Base-by-base conservation (phyloP, 1,140 invertebrate species). In the Olivierus martensii region DNA sequence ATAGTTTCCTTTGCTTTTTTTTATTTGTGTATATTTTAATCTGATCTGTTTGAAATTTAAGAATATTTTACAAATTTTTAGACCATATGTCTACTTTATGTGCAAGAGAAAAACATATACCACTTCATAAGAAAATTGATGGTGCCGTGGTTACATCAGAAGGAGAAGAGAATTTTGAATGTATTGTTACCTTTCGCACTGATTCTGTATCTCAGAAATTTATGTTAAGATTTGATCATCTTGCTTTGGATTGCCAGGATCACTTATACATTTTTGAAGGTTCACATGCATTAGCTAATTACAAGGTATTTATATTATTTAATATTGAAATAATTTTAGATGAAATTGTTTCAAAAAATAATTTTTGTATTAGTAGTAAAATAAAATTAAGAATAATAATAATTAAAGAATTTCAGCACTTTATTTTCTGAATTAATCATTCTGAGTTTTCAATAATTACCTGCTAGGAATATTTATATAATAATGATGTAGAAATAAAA, bases 221-320 rank as follows among this genome's bases (percentile, higher is more conserved):
- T 70, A 90, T 92, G 84, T 76, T 93, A 55, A 78, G 88, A 59
- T 93, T 93, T 70, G 82, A 84, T 35, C 69, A 75, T 59, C 71
- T 83, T 58, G 78, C 80, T 60, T 75, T 93, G 51, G 89, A 92
- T 72, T 93, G 88, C 73, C 91, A 92, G 65, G 88, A 93, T 71
- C 87, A 91, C 69, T 77, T 93, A n/a, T 86, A 81, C 65, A 87
- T 93, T 62, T 93, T 86, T 65, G 89, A 93, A 72, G 88, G 88
- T 10, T 87, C 87, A 14, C 86, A 91, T 65, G 83, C 84, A 34
- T 85, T 85, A 28, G 83, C 83, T 39, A 81, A 77, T 61, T 81
- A 83, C 58, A 90, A 90, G 82, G 88, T 91, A 70, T 69, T 34
- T n/a, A 42, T 50, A 3, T 34, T 50, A 6, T 39, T 41, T 11